phyloP scores from a whole-genome alignment of 2,888 invertebrate species.

The Mimachlamys varia region DNA sequence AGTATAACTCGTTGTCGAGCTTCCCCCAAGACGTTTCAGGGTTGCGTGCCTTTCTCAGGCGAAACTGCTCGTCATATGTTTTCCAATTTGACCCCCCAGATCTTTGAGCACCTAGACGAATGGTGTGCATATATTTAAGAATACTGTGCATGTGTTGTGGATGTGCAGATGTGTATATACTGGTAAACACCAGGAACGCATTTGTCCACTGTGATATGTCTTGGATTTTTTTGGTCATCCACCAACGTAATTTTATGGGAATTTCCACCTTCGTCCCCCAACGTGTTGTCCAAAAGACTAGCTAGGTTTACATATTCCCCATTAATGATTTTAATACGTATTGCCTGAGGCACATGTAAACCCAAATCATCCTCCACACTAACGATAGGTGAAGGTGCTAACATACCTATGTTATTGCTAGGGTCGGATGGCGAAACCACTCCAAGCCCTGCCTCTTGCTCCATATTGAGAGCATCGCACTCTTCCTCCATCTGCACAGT shows the following conservation, averaged over 20 bases:
- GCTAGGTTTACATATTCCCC: not conserved
- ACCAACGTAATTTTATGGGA: slow-evolving; percentile 3
- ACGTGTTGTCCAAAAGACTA: not conserved
- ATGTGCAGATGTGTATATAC: slow-evolving; percentile 11
- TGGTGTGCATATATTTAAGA: slow-evolving; percentile 43
- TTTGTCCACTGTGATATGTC: slow-evolving; percentile 41
- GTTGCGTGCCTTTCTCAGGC: slow-evolving; percentile 38
- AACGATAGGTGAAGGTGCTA: no score
- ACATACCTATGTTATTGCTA: no score
- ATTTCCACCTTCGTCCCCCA: not conserved
- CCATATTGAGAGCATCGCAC: no score
- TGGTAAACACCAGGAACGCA: slow-evolving; percentile 41
- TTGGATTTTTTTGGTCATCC: slow-evolving; percentile 4
- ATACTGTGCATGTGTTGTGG: no score
- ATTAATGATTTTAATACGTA: not conserved
- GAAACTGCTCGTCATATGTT: slow-evolving; percentile 41
- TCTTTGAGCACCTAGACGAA: slow-evolving; percentile 41
- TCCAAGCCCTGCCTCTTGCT: no score
- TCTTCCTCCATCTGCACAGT: no score
- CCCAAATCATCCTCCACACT: not conserved
- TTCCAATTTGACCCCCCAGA: not conserved
- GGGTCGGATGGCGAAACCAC: no score
- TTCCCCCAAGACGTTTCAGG: slow-evolving; percentile 5
- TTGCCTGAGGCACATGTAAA: not conserved
- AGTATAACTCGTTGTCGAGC: slow-evolving; percentile 41